phyloP scores from a whole-genome alignment of 2,888 invertebrate species.

The Eristalinus aeneus region DNA sequence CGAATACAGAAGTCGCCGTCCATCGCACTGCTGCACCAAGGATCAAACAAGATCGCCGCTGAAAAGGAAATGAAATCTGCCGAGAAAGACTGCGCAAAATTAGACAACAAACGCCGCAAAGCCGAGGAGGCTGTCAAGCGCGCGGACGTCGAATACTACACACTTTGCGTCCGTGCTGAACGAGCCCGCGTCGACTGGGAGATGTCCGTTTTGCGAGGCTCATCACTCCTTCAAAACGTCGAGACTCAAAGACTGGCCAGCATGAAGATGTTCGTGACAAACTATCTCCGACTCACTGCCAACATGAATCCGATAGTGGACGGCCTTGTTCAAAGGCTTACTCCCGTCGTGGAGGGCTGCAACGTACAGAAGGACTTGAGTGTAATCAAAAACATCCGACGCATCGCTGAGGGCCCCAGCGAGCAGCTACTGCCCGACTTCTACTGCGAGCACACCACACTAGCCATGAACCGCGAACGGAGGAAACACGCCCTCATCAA shows the following conservation, averaged over 20 bases:
- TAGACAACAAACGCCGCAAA: constrained; percentile 93
- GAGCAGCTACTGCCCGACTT: constrained; percentile 96
- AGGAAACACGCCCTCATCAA: constrained; percentile 93
- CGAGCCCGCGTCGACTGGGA: constrained; percentile 95
- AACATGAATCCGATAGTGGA: constrained; percentile 90
- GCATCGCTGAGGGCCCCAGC: constrained; percentile 82
- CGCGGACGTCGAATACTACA: constrained; percentile 96
- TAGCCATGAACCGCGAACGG: constrained; percentile 95
- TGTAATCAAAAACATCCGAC: constrained; percentile 79
- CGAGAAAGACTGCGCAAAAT: constrained; percentile 86
- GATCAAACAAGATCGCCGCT: constrained; percentile 77
- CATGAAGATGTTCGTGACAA: constrained; percentile 87
- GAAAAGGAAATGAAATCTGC: constrained; percentile 81
- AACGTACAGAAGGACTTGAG: constrained; percentile 80
- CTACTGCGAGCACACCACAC: constrained; percentile 96
- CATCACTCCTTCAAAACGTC: constrained; percentile 91
- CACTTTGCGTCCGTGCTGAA: constrained; percentile 94
- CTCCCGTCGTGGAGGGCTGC: constrained; percentile 78
- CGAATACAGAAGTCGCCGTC: constrained; percentile 81
- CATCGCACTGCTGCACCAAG: constrained; percentile 79
- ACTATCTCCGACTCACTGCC: constrained; percentile 84
- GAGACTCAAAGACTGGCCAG: constrained; percentile 94
- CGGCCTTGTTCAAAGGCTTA: constrained; percentile 82
- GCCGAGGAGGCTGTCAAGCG: constrained; percentile 95
- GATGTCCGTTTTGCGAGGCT: constrained; percentile 92